phyloP scores from a whole-genome alignment of 2,888 invertebrate genomes.

The Tiliacea citrago region DNA sequence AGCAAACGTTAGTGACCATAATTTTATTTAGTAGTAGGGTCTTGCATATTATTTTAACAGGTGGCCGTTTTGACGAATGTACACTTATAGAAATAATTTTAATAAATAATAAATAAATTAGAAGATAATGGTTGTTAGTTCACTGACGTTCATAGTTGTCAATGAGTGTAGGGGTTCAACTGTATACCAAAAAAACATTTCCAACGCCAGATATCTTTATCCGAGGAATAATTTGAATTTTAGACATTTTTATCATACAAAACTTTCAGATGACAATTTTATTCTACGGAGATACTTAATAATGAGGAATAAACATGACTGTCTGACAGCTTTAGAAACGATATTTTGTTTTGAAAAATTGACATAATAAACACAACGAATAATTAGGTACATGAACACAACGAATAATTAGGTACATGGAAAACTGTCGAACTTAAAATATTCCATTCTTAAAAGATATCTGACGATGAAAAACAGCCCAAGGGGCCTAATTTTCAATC shows the following conservation, averaged over 20 bases:
- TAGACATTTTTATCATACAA: not conserved
- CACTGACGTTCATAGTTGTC: not conserved
- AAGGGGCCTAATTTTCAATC: not conserved
- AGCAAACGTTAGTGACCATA: not conserved
- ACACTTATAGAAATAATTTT: not conserved
- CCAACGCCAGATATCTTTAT: not conserved
- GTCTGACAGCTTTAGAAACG: not conserved
- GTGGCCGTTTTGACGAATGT: not conserved
- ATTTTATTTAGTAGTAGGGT: not conserved
- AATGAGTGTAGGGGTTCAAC: not conserved
- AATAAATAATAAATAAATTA: not conserved
- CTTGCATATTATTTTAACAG: not conserved
- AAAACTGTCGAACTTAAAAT: not conserved
- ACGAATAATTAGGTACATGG: no score
- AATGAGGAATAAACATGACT: not conserved
- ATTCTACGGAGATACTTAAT: not conserved
- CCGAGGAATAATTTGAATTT: not conserved
- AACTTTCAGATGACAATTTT: no score
- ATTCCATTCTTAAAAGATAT: not conserved
- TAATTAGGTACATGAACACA: no score
- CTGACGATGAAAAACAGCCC: not conserved
- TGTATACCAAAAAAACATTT: conserved; percentile 5
- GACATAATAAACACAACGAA: no score
- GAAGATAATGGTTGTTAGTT: not conserved
- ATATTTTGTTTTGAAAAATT: not conserved